Evolutionary conservation across 2,113 vertebrate species (phyloP).

Genomic region (Acrocephalus arundinaceus): DNA sequence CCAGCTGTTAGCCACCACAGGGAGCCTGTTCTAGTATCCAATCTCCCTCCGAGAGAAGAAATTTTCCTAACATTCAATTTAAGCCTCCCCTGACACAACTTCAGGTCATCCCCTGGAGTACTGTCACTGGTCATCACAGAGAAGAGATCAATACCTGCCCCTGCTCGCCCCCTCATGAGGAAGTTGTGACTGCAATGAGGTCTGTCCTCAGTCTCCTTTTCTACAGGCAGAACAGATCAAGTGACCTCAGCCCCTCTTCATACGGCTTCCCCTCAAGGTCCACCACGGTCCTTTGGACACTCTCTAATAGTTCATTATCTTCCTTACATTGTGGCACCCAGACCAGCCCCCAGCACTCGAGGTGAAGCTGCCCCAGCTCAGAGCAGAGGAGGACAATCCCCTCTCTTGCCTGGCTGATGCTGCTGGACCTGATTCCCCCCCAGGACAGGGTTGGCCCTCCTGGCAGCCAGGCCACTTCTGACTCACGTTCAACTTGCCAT

Average conservation of each 20-base stretch:
- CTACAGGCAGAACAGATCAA: not conserved
- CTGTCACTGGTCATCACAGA: not conserved
- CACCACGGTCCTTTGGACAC: not conserved
- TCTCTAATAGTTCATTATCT: not conserved
- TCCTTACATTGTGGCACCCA: fast-evolving
- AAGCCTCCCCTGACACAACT: not conserved
- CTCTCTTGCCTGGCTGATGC: fast-evolving
- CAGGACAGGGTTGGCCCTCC: not conserved
- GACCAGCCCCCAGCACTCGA: fast-evolving
- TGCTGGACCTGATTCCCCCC: not conserved
- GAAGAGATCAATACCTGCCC: not conserved
- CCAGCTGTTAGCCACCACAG: not conserved
- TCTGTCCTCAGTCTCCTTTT: not conserved
- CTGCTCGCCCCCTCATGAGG: not conserved
- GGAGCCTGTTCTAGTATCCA: not conserved
- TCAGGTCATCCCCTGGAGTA: fast-evolving
- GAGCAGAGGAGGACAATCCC: not conserved
- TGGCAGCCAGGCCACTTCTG: not conserved
- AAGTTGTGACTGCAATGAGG: not conserved
- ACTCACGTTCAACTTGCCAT: fast-evolving
- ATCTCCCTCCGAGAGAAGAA: not conserved
- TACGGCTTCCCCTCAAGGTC: not conserved
- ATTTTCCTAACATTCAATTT: not conserved
- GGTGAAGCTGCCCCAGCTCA: not conserved
- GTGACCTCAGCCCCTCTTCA: not conserved